Evolutionary conservation across 2,113 vertebrate species (phyloP), one percentile per base, ranked within the genome.

Genomic region (Vulpes ferrilata): DNA sequence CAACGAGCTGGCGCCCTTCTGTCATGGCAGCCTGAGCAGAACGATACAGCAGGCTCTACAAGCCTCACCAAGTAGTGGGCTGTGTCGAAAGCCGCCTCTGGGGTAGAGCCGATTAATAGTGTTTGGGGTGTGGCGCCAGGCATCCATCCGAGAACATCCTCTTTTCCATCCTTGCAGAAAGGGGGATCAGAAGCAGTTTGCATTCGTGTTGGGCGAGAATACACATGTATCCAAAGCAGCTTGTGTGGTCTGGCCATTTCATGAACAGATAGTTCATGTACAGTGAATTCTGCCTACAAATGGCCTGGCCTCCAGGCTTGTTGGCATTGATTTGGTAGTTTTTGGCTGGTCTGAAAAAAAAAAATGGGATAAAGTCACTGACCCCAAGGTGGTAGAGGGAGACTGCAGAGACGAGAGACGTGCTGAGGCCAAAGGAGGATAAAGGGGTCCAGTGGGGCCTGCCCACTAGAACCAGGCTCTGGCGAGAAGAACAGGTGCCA

Each of bases 131-230:
- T 73, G 65, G 19, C 23, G 1, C 11, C 1, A 3, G 84, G 48
- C 67, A 35, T 11, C 27, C 76, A 5, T 11, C 4, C 8, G 43
- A 3, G 13, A 79, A 23, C 35, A 12, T 4, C 0, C 0, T 35
- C 15, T 84, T 79, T 65, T 59, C 6, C 8, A 59, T 73, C 48
- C 35, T 71, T 22, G 5, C 3, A 17, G 32, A 19, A 82, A 32
- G 12, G 19, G n/a, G 57, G 35, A 20, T 55, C 43, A 69, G 60
- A 60, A 22, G 30, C 11, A 11, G 20, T 35, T 48, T 38, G 74
- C 19, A 43, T 80, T 62, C 4, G 0, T 30, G 19, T 17, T 5
- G 22, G 22, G 27, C 1, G 27, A 17, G 15, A 51, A 23, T 2
- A 55, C 22, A n/a, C 53, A 1, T 48, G 73, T 71, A 55, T 25